Conservation (phyloP, 2,888 invertebrate genomes). For the Trichogramma dendrolimi region DNA sequence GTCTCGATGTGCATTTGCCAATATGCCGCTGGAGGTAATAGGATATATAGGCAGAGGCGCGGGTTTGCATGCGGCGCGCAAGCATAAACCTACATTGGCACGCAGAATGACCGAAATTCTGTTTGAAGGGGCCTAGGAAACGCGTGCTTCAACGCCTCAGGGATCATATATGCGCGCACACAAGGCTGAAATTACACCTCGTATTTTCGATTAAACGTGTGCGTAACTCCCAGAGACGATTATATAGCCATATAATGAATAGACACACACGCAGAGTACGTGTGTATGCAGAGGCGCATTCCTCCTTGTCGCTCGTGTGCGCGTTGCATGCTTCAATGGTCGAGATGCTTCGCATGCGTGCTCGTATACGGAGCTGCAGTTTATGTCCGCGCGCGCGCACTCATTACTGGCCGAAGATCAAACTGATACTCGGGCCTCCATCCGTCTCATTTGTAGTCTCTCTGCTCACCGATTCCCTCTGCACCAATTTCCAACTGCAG, state of each 20-base stretch:
- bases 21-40: too few relatives aligned
- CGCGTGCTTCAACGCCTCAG: conserved; percentile 39
- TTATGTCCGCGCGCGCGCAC: background rate
- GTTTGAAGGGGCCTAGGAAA: conserved; percentile 33
- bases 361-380: background rate
- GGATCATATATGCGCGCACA: conserved; percentile 24
- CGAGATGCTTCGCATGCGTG: background rate
- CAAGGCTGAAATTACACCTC: conserved; percentile 42
- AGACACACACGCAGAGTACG: background rate
- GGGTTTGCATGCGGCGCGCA: background rate
- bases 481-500: too few relatives aligned
- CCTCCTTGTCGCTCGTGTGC: too few relatives aligned
- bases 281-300: too few relatives aligned
- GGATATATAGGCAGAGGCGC: background rate
- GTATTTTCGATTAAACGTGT: conserved; percentile 36
- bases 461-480: too few relatives aligned
- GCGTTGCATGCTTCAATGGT: background rate
- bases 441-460: too few relatives aligned
- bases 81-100: conserved; percentile 5
- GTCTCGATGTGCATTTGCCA: too few relatives aligned
- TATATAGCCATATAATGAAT: background rate
- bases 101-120: too few relatives aligned
- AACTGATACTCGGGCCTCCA: too few relatives aligned
- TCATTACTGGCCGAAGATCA: too few relatives aligned
- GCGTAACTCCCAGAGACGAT: conserved; percentile 29